Evolutionary conservation across 2,113 vertebrate species (phyloP).

Genomic region (Tor tambroides): DNA sequence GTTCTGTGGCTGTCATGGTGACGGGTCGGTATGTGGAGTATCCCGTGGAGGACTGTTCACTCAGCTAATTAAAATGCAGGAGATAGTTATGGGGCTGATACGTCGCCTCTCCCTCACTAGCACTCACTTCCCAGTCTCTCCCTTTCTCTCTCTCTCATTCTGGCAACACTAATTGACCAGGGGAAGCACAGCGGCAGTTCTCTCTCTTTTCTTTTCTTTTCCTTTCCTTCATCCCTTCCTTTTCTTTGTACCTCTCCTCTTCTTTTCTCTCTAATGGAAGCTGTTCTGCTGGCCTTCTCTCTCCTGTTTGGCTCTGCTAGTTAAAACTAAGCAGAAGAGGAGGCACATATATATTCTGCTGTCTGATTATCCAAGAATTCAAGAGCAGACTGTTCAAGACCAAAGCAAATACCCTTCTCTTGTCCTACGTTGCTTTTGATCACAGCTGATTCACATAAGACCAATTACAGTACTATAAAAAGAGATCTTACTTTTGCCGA

Average conservation of each 20-base stretch:
- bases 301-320: slow-evolving; percentile 65
- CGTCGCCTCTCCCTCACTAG: slow-evolving; percentile 66
- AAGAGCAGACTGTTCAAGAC: neutral
- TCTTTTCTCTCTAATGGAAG: slow-evolving; percentile 59
- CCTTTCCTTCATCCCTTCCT: slow-evolving; percentile 59
- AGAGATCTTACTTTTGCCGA: neutral
- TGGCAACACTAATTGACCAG: slow-evolving; percentile 39
- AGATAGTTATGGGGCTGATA: slow-evolving; percentile 66
- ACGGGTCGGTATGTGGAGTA: slow-evolving; percentile 67
- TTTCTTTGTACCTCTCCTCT: slow-evolving; percentile 67
- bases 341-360: slow-evolving; percentile 71
- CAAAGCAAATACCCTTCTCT: neutral
- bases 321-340: slow-evolving; percentile 81
- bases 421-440: neutral
- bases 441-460: neutral
- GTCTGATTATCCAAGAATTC: slow-evolving; percentile 61
- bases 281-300: slow-evolving; percentile 26
- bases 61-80: slow-evolving; percentile 87
- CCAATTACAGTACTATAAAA: slow-evolving; percentile 65
- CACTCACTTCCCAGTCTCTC: slow-evolving; percentile 65
- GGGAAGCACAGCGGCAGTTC: slow-evolving; percentile 38
- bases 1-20: slow-evolving; percentile 52
- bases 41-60: slow-evolving; percentile 74
- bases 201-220: slow-evolving; percentile 50
- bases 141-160: slow-evolving; percentile 67